Percentiles rank a stretch among this genome's conserved stretches.
phyloP scores from a whole-genome alignment of 2,888 invertebrate species.

The Callyntrura guangdongensis region DNA sequence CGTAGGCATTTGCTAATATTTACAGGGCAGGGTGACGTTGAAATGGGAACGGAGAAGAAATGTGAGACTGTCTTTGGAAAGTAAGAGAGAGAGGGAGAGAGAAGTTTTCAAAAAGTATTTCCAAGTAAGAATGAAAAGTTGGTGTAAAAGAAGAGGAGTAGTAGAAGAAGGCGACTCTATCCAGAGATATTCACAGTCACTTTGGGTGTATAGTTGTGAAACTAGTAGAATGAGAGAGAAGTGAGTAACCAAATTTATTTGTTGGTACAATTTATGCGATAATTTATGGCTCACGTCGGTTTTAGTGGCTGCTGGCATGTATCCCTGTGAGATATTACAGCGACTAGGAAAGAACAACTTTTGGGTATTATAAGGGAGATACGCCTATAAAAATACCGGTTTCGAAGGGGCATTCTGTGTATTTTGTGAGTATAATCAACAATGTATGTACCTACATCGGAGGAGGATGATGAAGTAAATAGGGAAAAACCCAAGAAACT shows the following conservation, averaged over 20 bases:
- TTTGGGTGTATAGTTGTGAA: constrained; percentile 16
- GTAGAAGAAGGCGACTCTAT: constrained; percentile 37
- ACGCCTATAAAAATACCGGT: too few relatives aligned
- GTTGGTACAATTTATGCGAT: constrained; percentile 82
- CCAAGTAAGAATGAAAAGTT: constrained; percentile 69
- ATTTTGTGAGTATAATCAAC: too few relatives aligned
- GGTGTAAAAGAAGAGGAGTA: constrained; percentile 35
- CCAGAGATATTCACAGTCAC: too few relatives aligned
- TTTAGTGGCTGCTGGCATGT: constrained; percentile 81
- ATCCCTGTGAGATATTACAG: constrained; percentile 75
- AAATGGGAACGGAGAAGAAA: constrained; percentile 13
- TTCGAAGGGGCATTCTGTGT: too few relatives aligned
- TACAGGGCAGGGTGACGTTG: constrained; percentile 24
- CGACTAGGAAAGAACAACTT: too few relatives aligned
- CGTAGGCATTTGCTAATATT: constrained; percentile 17
- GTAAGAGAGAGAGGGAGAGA: too few relatives aligned
- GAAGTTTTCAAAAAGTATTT: constrained; percentile 78
- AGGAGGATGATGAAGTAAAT: too few relatives aligned
- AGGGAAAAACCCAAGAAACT: too few relatives aligned
- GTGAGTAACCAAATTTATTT: constrained; percentile 82
- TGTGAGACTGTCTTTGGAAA: background rate
- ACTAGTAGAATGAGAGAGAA: constrained; percentile 42
- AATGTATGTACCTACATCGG: too few relatives aligned
- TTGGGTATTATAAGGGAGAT: too few relatives aligned
- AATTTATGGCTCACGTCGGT: constrained; percentile 82